These are phyloP conservation scores for Trichomycterus rosablanca DNA, from an alignment of 2,113 vertebrate species.

Conservation along the genomic window DNA sequence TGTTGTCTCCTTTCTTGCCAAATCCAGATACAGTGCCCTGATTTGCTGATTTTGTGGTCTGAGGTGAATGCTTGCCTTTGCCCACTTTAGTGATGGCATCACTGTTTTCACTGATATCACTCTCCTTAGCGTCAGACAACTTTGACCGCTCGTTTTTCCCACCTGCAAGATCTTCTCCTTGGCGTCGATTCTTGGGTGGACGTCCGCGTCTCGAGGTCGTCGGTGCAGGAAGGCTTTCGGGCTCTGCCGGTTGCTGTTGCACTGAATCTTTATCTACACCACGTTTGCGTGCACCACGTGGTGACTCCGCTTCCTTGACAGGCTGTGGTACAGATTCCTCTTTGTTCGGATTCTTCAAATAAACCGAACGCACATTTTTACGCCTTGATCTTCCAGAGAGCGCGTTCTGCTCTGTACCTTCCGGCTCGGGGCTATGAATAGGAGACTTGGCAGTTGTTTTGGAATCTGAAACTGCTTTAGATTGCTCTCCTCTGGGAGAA, in stretches of 20 bases:
- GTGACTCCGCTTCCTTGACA: slow-evolving; percentile 79
- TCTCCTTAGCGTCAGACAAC: slow-evolving; percentile 71
- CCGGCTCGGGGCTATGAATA: slow-evolving; percentile 72
- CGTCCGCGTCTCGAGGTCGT: slow-evolving; percentile 76
- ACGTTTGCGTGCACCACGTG: slow-evolving; percentile 81
- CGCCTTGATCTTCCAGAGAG: slow-evolving; percentile 79
- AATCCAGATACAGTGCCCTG: slow-evolving; percentile 56
- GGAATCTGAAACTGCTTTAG: slow-evolving; percentile 68
- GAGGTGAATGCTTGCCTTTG: slow-evolving; percentile 63
- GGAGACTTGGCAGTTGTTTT: slow-evolving; percentile 83
- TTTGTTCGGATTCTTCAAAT: slow-evolving; percentile 86
- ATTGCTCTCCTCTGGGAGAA: slow-evolving; percentile 84
- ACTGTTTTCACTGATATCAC: slow-evolving; percentile 74
- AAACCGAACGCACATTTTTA: slow-evolving; percentile 88
- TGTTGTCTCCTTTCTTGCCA: slow-evolving; percentile 73
- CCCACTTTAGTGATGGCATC: slow-evolving; percentile 64
- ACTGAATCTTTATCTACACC: slow-evolving; percentile 73
- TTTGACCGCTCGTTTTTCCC: slow-evolving; percentile 71
- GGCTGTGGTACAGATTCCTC: slow-evolving; percentile 71
- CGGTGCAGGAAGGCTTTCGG: slow-evolving; percentile 62
- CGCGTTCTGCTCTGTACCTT: slow-evolving; percentile 76
- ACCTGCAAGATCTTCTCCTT: slow-evolving; percentile 69
- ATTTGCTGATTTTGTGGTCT: slow-evolving; percentile 66
- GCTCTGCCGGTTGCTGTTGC: slow-evolving; percentile 54
- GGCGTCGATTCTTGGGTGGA: slow-evolving; percentile 84